Conservation (phyloP, 1,140 invertebrate species). For the Steinernema khuongi region DNA sequence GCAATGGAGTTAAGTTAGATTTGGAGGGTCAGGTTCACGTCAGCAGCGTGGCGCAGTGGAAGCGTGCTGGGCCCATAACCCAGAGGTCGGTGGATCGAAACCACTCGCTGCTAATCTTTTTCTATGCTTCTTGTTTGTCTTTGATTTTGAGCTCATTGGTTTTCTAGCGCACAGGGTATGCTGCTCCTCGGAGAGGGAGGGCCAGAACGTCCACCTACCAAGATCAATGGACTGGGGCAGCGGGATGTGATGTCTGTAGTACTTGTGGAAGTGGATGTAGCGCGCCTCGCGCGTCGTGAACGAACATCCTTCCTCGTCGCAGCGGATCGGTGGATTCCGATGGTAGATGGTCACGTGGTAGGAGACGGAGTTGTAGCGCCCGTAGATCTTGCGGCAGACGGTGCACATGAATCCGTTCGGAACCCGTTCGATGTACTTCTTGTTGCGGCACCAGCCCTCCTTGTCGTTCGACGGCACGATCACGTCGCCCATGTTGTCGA, state of each 20-base stretch:
- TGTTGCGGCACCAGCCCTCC: slow-evolving; percentile 56
- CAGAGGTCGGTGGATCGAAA: slow-evolving; percentile 90
- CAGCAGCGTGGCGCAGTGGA: slow-evolving; percentile 90
- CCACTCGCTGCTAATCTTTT: slow-evolving; percentile 61
- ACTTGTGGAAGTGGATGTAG: slow-evolving; percentile 59
- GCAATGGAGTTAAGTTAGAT: slow-evolving; percentile 25
- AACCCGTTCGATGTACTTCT: slow-evolving; percentile 57
- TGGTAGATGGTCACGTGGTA: slow-evolving; percentile 59
- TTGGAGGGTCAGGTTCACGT: not conserved
- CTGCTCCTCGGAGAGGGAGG: not conserved
- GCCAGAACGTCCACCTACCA: slow-evolving; percentile 26
- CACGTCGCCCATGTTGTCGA: slow-evolving; percentile 34
- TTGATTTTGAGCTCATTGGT: not conserved
- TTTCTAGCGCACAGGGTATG: not conserved
- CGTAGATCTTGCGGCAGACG: slow-evolving; percentile 45
- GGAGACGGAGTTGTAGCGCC: slow-evolving; percentile 56
- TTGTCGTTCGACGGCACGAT: slow-evolving; percentile 53
- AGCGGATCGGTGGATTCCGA: slow-evolving; percentile 55
- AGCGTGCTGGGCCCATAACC: slow-evolving; percentile 94
- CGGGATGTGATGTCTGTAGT: slow-evolving; percentile 55
- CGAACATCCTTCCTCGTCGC: slow-evolving; percentile 50
- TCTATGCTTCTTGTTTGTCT: not conserved
- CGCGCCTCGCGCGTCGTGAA: slow-evolving; percentile 52
- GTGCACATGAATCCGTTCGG: slow-evolving; percentile 48
- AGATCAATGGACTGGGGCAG: slow-evolving; percentile 54